Conservation (phyloP, 2,888 invertebrate species). For the Pristionchus japonicus region DNA sequence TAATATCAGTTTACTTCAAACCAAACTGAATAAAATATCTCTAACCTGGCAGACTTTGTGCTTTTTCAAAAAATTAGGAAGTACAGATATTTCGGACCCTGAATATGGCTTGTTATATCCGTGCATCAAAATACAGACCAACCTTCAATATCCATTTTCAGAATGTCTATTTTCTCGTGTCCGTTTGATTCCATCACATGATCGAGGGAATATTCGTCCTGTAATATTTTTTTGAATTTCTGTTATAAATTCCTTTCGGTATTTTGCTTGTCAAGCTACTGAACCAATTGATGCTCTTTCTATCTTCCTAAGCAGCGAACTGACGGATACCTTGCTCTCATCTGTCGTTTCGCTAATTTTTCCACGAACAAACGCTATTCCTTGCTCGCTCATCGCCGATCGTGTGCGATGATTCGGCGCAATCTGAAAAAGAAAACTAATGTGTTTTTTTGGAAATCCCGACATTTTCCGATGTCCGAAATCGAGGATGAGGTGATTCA, state of each 20-base stretch:
- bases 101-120: background rate
- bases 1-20: too few species aligned
- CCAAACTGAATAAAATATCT: too few species aligned
- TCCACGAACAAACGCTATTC: background rate
- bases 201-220: background rate
- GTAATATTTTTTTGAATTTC: too few species aligned
- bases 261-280: too few species aligned
- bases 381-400: background rate
- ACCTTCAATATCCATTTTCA: slow-evolving; percentile 34
- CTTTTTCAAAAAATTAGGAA: background rate
- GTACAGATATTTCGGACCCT: background rate
- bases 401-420: background rate
- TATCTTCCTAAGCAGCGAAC: too few species aligned
- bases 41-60: slow-evolving; percentile 31
- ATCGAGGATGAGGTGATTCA: too few species aligned
- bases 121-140: background rate
- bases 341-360: background rate
- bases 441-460: background rate
- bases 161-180: slow-evolving; percentile 5
- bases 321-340: background rate
- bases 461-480: too few species aligned
- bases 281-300: too few species aligned
- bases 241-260: too few species aligned
- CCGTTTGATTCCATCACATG: background rate
- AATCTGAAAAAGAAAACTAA: too few species aligned